These are phyloP conservation scores for Crotalus helleri DNA, from an alignment of 2,113 vertebrate species.

Conservation along the genomic window DNA sequence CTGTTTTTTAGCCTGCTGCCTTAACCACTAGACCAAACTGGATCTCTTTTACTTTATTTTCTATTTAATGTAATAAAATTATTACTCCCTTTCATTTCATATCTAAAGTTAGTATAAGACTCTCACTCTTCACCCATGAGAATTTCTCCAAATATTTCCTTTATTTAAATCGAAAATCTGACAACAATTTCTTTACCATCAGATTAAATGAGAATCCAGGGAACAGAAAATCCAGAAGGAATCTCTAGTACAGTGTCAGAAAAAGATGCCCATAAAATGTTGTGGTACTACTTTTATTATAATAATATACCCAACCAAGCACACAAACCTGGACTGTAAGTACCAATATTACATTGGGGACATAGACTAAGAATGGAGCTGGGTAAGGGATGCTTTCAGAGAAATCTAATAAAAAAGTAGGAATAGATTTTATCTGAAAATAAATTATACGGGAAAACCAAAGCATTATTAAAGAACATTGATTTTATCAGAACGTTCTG, in stretches of 20 bases:
- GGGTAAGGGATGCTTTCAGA: background rate
- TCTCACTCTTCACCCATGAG: background rate
- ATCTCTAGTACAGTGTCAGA: background rate
- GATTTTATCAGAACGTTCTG: background rate
- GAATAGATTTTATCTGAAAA: background rate
- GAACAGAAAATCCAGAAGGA: background rate
- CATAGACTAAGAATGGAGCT: background rate
- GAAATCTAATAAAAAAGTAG: background rate
- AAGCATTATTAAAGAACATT: background rate
- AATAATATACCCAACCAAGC: background rate
- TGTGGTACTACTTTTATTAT: background rate
- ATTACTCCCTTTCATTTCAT: background rate
- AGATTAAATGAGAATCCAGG: background rate
- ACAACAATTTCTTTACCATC: background rate
- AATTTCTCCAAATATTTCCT: background rate
- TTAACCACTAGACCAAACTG: background rate
- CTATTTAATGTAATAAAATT: background rate
- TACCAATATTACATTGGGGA: background rate
- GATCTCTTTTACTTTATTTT: background rate
- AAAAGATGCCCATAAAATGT: background rate
- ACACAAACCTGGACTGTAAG: background rate
- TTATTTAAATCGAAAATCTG: background rate
- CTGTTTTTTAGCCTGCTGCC: background rate
- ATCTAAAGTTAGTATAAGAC: background rate
- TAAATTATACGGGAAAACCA: background rate